Evolutionary conservation across 2,113 vertebrate genomes (phyloP), one percentile per base, ranked within the genome.

Genomic region (Boleophthalmus pectinirostris): DNA sequence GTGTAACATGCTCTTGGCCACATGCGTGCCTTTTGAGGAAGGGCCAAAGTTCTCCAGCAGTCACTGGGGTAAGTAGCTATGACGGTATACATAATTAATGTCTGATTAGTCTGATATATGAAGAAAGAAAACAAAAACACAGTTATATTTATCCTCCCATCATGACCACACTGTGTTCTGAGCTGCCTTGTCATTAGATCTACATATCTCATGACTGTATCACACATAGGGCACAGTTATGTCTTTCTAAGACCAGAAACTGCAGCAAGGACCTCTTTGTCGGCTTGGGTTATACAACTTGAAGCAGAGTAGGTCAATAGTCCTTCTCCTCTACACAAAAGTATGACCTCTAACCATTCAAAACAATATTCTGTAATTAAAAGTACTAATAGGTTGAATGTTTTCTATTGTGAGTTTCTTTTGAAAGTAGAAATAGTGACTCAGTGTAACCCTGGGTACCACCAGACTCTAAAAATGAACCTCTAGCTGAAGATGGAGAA

Each of bases 1-100:
- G 75, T 70, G 49, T 73, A 56, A 79, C 16, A 11, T 69, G 82
- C 79, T 76, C 66, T 61, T 76, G 72, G 73, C 85, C 77, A 78
- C 75, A 74, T 24, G 58, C 86, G 73, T 77, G 67, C 58, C 63
- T 82, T n/a, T 68, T 84, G 79, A 69, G 75, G 51, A 57, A 71
- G 15, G 25, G 82, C 85, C 88, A 82, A 74, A 76, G 70, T 79
- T 81, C 83, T 86, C 56, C 85, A 85, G 78, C 74, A 77, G 83
- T 68, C 51, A 61, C 69, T 10, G 3, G 21, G n/a, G 53, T 23
- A 56, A 66, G 69, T 23, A 70, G 14, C 23, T 25, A 6, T 5
- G 4, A 15, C 1, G 4, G 23, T 12, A 15, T 25, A 58, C 21
- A 13, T 58, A 13, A 24, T 24, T 24, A 57, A 57, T 24, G 54